Base-by-base conservation (phyloP, 2,888 invertebrate species). In the Pammene aurita region DNA sequence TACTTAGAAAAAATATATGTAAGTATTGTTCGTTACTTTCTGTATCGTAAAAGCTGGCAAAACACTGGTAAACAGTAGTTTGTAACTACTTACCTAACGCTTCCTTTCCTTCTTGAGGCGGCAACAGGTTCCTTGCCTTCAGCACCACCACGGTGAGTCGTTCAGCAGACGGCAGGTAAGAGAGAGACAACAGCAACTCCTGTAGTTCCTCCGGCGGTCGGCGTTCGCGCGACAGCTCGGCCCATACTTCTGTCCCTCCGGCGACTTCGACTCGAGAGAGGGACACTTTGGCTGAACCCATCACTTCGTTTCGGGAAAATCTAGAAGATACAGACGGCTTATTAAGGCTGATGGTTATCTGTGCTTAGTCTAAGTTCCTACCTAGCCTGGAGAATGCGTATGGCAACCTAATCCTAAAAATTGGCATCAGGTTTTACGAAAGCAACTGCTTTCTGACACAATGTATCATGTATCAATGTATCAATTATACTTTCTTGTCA, bases 141-240 rank as follows among this genome's bases (percentile, higher is more conserved):
- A 96, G 93, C 26, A 97, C 94, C 1, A 96, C 96, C 7, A 97
- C 95, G 0, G 97, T 97, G 18, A 97, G 93, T 64, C 97, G 93
- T 84, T 97, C 97, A 1, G 97, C 97, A 67, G 97, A 97, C 13
- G 97, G 97, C 74, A 98, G 90, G 86, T 97, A 98, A 72, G 97
- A 97, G 38, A 98, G 90, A 0, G 97, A 97, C 64, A 98, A 92
- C 73, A 97, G 89, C 38, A 98, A 90, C 82, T 98, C 97, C 66
- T 97, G 97, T 70, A 96, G 89, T 83, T 96, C 96, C 79, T 96
- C 96, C 1, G 95, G 96, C 0, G 96, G 96, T 78, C 96, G 96
- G 76, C 95, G 95, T 78, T 96, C 96, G 72, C 96, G 94, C 57
- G 96, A 94, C 48, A 98, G 94, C 79, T 97, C 97, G 0, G 97